Percentiles rank a stretch among this genome's conserved stretches.
Conservation (phyloP, 2,113 vertebrate species). For the Microtus montanus region DNA sequence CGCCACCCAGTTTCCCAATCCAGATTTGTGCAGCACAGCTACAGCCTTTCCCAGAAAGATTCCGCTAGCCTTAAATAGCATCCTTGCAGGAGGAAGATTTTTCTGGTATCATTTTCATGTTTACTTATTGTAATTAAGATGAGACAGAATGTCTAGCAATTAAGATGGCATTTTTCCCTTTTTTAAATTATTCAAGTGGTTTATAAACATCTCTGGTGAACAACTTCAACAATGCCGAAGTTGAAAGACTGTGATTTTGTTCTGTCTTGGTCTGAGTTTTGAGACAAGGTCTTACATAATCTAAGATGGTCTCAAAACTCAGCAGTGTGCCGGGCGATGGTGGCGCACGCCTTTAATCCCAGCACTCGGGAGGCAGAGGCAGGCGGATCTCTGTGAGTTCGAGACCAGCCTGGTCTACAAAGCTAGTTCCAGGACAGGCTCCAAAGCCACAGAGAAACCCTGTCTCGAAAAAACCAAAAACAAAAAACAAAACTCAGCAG, state of each 20-base stretch:
- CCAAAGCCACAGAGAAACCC: too few relatives aligned
- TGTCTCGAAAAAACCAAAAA: too few relatives aligned
- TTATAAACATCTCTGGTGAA: neutral
- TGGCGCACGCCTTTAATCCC: neutral
- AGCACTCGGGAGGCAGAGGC: neutral
- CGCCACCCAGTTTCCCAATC: neutral
- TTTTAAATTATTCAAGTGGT: neutral
- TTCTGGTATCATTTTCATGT: neutral
- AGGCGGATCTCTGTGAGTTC: neutral
- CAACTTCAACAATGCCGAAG: neutral
- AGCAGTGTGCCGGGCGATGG: neutral
- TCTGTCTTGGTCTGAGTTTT: neutral
- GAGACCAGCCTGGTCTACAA: neutral
- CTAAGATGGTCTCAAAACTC: neutral
- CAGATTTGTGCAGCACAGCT: neutral
- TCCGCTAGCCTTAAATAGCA: neutral
- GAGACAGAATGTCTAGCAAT: neutral
- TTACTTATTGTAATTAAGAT: neutral
- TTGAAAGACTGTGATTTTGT: neutral
- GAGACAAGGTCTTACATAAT: neutral
- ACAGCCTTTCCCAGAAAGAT: neutral
- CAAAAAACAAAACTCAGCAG: neutral
- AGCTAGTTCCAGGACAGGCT: too few relatives aligned
- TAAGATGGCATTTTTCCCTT: neutral
- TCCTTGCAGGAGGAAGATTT: neutral